These are phyloP conservation scores for Oryzias curvinotus DNA, from an alignment of 2,113 vertebrate genomes.

Conservation along the genomic window DNA sequence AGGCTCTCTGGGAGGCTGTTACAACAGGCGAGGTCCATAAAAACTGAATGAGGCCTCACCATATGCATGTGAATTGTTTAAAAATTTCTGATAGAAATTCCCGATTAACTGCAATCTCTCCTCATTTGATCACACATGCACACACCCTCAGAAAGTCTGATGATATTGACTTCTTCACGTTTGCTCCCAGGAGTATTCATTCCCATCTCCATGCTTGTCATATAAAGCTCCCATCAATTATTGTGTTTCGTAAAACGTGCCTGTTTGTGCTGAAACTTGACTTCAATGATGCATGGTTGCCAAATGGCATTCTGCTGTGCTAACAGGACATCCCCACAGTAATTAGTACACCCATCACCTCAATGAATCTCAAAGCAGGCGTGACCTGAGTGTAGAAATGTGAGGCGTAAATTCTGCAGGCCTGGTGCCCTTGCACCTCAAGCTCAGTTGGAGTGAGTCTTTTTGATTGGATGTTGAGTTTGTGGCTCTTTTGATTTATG, in stretches of 20 bases:
- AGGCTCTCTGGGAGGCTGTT: too few relatives aligned
- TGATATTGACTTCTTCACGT: slow-evolving; percentile 26
- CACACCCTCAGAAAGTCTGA: slow-evolving; percentile 5
- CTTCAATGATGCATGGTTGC: slow-evolving; percentile 59
- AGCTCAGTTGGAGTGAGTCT: slow-evolving; percentile 27
- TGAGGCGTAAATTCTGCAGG: slow-evolving; percentile 45
- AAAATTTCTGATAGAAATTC: too few relatives aligned
- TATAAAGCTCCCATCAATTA: slow-evolving; percentile 39
- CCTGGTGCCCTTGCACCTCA: slow-evolving; percentile 49
- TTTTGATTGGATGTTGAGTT: slow-evolving; percentile 35
- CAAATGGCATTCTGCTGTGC: slow-evolving; percentile 56
- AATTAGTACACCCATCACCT: slow-evolving; percentile 65
- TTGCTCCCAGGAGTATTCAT: slow-evolving; percentile 28
- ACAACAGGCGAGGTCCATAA: too few relatives aligned
- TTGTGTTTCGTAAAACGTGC: slow-evolving; percentile 43
- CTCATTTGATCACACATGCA: neutral
- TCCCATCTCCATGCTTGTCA: slow-evolving; percentile 52
- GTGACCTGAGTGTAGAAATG: slow-evolving; percentile 52
- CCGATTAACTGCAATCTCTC: neutral
- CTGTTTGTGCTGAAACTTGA: slow-evolving; percentile 22
- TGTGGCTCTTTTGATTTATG: slow-evolving; percentile 44
- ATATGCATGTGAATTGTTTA: too few relatives aligned
- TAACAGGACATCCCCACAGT: slow-evolving; percentile 64
- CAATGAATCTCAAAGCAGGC: slow-evolving; percentile 48
- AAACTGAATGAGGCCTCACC: too few relatives aligned